Conservation (phyloP, 2,888 invertebrate genomes). For the Ophion obscuratus region DNA sequence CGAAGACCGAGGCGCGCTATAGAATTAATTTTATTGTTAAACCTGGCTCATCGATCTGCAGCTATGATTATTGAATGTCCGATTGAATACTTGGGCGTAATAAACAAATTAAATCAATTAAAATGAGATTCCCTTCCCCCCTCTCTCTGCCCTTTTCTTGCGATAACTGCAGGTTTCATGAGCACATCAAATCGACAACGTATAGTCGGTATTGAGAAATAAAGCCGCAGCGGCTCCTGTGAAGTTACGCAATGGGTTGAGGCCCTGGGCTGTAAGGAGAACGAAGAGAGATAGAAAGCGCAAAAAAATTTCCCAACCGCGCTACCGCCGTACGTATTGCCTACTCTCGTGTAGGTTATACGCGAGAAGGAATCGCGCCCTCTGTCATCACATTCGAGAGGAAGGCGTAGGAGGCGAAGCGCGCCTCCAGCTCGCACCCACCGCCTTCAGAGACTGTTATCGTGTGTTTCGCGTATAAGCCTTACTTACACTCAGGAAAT, state of each 20-base stretch:
- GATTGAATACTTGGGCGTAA: no score
- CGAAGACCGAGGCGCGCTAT: no score
- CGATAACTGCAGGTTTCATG: conserved; percentile 3
- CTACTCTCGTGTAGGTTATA: conserved; percentile 39
- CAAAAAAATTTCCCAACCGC: conserved; percentile 45
- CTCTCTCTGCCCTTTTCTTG: no score
- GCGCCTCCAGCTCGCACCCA: conserved; percentile 42
- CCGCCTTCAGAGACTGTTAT: conserved; percentile 4
- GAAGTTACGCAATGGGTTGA: conserved; percentile 51
- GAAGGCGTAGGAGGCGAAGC: conserved; percentile 15
- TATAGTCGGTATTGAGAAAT: conserved; percentile 52
- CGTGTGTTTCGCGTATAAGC: background rate
- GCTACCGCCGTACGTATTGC: conserved; percentile 17
- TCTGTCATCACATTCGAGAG: conserved; percentile 5
- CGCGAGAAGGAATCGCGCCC: conserved; percentile 38
- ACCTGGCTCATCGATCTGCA: no score
- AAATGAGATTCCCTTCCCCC: background rate
- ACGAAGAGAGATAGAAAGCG: conserved; percentile 2
- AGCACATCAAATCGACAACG: conserved; percentile 40
- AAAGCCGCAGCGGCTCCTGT: conserved; percentile 50
- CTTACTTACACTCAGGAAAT: conserved; percentile 14
- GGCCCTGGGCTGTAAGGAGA: conserved; percentile 42
- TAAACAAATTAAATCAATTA: no score
- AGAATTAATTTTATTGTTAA: no score
- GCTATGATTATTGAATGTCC: no score